Base-by-base conservation (phyloP, 1,140 invertebrate genomes). In the Dreissena rostriformis region DNA sequence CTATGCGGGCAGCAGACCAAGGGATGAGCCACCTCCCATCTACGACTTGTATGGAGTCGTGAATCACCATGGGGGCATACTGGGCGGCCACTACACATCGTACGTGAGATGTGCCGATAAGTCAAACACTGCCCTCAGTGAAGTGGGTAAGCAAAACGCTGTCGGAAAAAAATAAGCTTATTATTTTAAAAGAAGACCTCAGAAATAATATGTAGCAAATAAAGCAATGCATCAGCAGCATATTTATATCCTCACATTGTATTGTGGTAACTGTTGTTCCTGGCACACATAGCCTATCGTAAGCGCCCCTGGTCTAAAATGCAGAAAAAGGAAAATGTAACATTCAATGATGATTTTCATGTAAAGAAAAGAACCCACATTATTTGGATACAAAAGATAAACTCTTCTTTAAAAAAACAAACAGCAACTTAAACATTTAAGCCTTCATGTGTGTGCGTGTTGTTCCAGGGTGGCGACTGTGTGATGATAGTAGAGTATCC, bases 1-100 rank as follows among this genome's bases (percentile, higher is more conserved):
- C 86, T 94, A 86, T 88, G 84, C 89, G 39, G 91, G 88, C 17
- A 82, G 61, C 19, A 53, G 78, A 52, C 85, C 86, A 70, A 39
- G 73, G 0, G 72, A 71, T 86, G 89, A 88, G 61, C 85, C 76
- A 2, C 86, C 85, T 22, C 92, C 94, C 6, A 88, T 94, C 8
- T 95, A 95, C 89, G 95, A 95, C 84, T 88, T 95, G 26, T 95
- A 95, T 88, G 95, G 94, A 10, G 94, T 95, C 17, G 94, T 95
- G 19, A 95, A 95, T 89, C 95, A 95, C 86, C 93, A 94, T 88
- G 95, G 95, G 24, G 92, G 92, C 0, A 92, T 95, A 24, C 88
- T 94, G 1, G 94, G 94, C 8, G 95, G 95, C 15, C 95, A 95
- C 88, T 95, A 95, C 88, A 95, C 94, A n/a, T 88, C 94, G 2